Base-by-base conservation (phyloP, 2,113 vertebrate genomes). In the Nipponia nippon region DNA sequence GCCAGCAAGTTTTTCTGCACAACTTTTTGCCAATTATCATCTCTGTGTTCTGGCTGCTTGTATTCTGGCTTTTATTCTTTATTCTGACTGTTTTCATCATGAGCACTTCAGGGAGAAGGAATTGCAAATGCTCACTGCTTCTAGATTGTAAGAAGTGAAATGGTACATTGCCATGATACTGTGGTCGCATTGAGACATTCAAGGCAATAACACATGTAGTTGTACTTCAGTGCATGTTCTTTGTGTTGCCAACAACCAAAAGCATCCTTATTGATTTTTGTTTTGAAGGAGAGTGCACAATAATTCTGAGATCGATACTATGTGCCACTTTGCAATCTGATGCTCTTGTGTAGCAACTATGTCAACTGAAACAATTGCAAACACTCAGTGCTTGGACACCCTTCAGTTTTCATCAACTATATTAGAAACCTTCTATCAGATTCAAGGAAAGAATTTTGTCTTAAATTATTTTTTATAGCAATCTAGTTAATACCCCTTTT, bases 161-260 rank as follows among this genome's bases (percentile, higher is more conserved):
- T 3, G 22, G 55, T 13, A 52, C n/a, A 16, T 36, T 59, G 56
- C 30, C 77, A 61, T 0, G 0, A 30, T 30, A 26, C 26, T 5
- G 20, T 7, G 19, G 42, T 47, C 4, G 2, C 32, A 34, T 16
- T 27, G n/a, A 38, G 79, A 73, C 34, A 18, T 22, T 67, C 55
- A 62, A 81, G 63, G 34, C 42, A 29, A 6, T 49, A 77, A 79
- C 2, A 1, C 21, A 19, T 18, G 10, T 4, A 55, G 29, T 3
- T 78, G 23, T 38, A n/a, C 34, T 47, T 66, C 32, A 58, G 36
- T 17, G n/a, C 27, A 18, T 36, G 38, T 10, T 53, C 82, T 90
- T 56, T 46, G 32, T 67, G 47, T 29, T 78, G 56, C 32, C 76
- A 95, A 47, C 30, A 47, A 46, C 32, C 18, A 19, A 79, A 83